Conservation (phyloP, 1,140 invertebrate species). For the Tetramorium alpestre region DNA sequence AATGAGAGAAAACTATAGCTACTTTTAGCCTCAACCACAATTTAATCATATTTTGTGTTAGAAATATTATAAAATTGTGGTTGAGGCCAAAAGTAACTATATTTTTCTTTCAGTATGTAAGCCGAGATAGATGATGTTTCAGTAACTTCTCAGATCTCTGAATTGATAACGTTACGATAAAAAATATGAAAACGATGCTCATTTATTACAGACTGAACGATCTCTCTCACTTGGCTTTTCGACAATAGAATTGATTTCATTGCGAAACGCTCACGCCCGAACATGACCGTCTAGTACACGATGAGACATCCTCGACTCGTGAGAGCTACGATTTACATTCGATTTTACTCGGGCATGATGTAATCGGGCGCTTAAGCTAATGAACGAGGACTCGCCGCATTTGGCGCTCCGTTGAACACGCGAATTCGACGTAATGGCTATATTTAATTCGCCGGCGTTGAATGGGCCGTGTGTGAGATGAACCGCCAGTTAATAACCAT, state of each 20-base stretch:
- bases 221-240: background rate
- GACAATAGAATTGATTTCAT: background rate
- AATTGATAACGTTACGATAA: too few species aligned
- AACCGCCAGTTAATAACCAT: background rate
- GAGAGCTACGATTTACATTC: conserved; percentile 51
- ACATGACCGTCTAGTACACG: background rate
- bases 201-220: background rate
- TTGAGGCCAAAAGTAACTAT: too few species aligned
- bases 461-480: background rate
- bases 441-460: conserved; percentile 44
- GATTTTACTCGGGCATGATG: conserved; percentile 63
- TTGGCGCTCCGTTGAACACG: conserved; percentile 34
- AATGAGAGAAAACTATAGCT: too few species aligned
- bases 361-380: conserved; percentile 53
- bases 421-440: conserved; percentile 54
- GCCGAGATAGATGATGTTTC: too few species aligned
- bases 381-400: conserved; percentile 41
- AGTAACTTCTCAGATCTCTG: too few species aligned
- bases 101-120: too few species aligned
- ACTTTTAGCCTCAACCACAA: too few species aligned
- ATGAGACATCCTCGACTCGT: conserved; percentile 9
- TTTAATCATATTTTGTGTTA: too few species aligned
- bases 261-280: background rate
- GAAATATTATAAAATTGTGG: too few species aligned
- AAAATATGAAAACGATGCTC: conserved; percentile 8